Evolutionary conservation across 2,113 vertebrate genomes (phyloP), one percentile per base, ranked within the genome.

Genomic region (Bucco capensis): DNA sequence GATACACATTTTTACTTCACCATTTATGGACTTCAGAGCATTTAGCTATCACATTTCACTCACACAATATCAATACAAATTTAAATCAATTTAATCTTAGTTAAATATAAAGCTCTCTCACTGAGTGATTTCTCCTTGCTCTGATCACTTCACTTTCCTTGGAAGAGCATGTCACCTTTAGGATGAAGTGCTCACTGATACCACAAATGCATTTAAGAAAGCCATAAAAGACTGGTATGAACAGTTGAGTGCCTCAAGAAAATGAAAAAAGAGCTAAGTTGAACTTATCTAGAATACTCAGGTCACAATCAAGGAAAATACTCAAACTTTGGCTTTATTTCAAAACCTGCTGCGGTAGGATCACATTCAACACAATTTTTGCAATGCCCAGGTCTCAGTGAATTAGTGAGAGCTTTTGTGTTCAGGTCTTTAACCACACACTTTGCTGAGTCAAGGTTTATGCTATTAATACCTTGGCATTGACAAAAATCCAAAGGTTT

Each of bases 321-420:
- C 19, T 47, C 38, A n/a, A 62, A 79, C 3, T 76, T 46, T 70
- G 38, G 44, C 24, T 76, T 76, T 28, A 27, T 61, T 84, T 82
- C 74, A 79, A 84, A 61, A 44, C 15, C 8, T 85, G 50, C 53
- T 70, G 79, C 58, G 47, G 21, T 87, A 21, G 23, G 14, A 42
- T 66, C 28, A 19, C 67, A 47, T 57, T 80, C 77, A 64, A 24
- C 27, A 47, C 12, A 42, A 49, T 67, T 53, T 14, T 10, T n/a
- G 31, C 17, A 27, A 18, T 12, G 25, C 10, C 11, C n/a, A 47
- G 49, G 21, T 60, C 37, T 47, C 47, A 22, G 57, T 19, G 66
- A 79, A 78, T 28, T 4, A 49, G 37, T 0, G 0, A 51, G 19
- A 40, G 9, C 8, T 42, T 46, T 50, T 56, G 9, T 0, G 5